These are phyloP conservation scores for Brachyptera putata DNA, from an alignment of 2,888 invertebrate genomes.

Conservation along the genomic window DNA sequence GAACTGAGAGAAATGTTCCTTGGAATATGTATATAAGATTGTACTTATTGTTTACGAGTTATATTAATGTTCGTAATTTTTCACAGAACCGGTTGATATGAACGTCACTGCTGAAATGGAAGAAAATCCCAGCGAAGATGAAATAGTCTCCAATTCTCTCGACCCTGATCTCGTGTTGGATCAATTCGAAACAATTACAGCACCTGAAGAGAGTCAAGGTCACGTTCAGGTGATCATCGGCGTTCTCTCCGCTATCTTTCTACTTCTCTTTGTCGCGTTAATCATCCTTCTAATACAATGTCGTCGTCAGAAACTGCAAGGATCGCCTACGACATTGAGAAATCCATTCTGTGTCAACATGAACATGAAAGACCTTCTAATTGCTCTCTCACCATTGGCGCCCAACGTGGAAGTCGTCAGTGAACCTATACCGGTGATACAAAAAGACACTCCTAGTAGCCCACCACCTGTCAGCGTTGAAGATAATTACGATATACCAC, in stretches of 20 bases:
- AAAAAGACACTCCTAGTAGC: constrained; percentile 43
- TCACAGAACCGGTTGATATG: constrained; percentile 44
- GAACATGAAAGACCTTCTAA: constrained; percentile 61
- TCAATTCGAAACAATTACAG: constrained; percentile 56
- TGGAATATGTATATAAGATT: too few species aligned
- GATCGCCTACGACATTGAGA: constrained; percentile 53
- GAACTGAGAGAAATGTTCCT: too few species aligned
- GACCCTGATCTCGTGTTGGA: constrained; percentile 48
- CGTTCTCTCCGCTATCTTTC: constrained; percentile 60
- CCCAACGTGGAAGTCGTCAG: constrained; percentile 43
- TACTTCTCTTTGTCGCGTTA: constrained; percentile 59
- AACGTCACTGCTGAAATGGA: constrained; percentile 52
- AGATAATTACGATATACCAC: constrained; percentile 53
- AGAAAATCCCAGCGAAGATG: constrained; percentile 49
- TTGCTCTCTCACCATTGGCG: constrained; percentile 54
- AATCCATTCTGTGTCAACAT: constrained; percentile 62
- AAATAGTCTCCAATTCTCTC: constrained; percentile 51
- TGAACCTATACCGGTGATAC: constrained; percentile 44
- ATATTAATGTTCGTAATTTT: too few species aligned
- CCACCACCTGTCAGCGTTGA: constrained; percentile 43
- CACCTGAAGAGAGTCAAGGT: constrained; percentile 53
- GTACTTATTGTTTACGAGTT: too few species aligned
- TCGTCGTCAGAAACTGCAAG: constrained; percentile 56
- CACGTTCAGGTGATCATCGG: constrained; percentile 60
- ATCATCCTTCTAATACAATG: constrained; percentile 58